Base-by-base conservation (phyloP, 2,113 vertebrate genomes). In the Centropus unirufus region DNA sequence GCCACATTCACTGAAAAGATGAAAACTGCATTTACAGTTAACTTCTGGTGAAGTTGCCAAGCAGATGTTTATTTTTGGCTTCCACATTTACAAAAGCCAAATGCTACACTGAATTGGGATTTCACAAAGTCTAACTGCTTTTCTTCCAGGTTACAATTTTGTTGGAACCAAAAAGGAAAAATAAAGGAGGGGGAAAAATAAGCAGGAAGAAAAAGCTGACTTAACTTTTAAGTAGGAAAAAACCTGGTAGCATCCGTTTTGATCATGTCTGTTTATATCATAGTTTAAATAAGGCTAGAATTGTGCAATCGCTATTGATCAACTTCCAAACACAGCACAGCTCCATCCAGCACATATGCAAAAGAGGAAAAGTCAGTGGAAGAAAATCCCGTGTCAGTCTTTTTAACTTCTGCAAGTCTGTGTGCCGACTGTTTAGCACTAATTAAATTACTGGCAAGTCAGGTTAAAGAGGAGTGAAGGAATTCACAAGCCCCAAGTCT, bases 31-130 rank as follows among this genome's bases (percentile, higher is more conserved):
- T 81, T 95, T 93, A 94, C 78, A 83, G 78, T 90, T 89, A 89
- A 93, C 58, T 91, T 83, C 58, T 93, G 57, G 51, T 54, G 32
- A 61, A 83, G 66, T 61, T 94, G 94, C 94, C 91, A 93, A 97
- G 92, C 91, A 94, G 89, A 85, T 95, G 83, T 92, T 97, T 96
- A 94, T 95, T 97, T 97, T 94, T 93, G 83, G 90, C 93, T 94
- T 93, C 66, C 67, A 76, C 34, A 27, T 96, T 94, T 88, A 96
- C 77, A 40, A 87, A 94, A 94, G 92, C 94, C 96, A 98, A 96
- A 92, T 40, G 75, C 87, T 95, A 93, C 63, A 85, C 29, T 79
- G 88, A 84, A 85, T 2, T 92, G 58, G 76, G 93, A 96, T 96
- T 94, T 96, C 80, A 75, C 69, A 77, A 90, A 81, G 77, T 58